Conservation (phyloP, 2,888 invertebrate genomes). For the Galerucella nymphaeae region DNA sequence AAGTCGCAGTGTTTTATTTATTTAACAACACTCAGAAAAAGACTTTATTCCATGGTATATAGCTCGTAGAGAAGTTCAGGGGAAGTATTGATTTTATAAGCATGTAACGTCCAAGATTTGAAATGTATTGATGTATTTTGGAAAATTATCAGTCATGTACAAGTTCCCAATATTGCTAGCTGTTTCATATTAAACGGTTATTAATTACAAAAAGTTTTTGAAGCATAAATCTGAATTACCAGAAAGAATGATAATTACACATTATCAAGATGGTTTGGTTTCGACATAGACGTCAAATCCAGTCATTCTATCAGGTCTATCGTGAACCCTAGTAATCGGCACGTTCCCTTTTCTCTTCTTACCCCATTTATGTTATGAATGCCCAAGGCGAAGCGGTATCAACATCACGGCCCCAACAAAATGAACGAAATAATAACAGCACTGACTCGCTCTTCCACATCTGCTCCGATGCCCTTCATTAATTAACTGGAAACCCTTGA, state of each 20-base stretch:
- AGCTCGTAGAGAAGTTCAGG: too few species aligned
- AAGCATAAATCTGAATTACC: neutral
- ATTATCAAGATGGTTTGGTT: slow-evolving; percentile 21
- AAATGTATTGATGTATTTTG: too few species aligned
- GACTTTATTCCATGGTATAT: too few species aligned
- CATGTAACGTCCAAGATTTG: too few species aligned
- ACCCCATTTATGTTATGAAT: slow-evolving; percentile 9
- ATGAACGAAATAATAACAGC: slow-evolving; percentile 41
- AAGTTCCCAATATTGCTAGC: too few species aligned
- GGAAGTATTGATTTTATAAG: too few species aligned
- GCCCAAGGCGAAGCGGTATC: slow-evolving; percentile 10
- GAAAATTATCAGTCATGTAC: too few species aligned
- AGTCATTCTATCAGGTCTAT: neutral
- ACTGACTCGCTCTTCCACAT: slow-evolving; percentile 45
- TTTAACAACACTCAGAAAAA: too few species aligned
- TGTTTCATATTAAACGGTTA: too few species aligned
- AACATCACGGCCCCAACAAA: slow-evolving; percentile 34
- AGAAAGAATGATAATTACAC: slow-evolving; percentile 22
- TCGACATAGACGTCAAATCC: slow-evolving; percentile 20
- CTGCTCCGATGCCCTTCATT: slow-evolving; percentile 37
- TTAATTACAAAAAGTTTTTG: too few species aligned
- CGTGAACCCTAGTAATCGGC: slow-evolving; percentile 1
- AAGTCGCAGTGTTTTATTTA: too few species aligned
- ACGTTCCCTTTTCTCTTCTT: slow-evolving; percentile 1
- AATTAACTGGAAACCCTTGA: slow-evolving; percentile 43